A percentile compares a stretch with the other conserved stretches of the same genome.
phyloP scores from a whole-genome alignment of 1,140 invertebrate species.

The Neotoxoptera formosana region DNA sequence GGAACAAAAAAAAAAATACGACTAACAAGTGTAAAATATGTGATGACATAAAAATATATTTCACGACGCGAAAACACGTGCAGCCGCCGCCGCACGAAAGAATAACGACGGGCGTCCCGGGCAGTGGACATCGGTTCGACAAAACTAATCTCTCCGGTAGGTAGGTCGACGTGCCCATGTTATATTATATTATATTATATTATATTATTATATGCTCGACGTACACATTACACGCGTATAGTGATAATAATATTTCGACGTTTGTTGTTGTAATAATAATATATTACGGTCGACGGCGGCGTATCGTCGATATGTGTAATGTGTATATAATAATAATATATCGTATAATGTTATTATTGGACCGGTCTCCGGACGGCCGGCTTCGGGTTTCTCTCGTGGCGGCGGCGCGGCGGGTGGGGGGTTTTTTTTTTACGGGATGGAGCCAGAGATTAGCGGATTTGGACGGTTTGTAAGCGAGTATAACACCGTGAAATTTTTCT shows the following conservation, averaged over 20 bases:
- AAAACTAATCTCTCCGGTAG: not conserved
- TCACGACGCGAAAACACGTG: not conserved
- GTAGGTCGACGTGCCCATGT: not conserved
- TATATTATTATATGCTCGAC: too few relatives aligned
- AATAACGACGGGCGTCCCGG: not conserved
- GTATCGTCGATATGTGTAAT: not conserved
- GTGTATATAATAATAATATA: not conserved
- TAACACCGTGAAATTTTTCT: slow-evolving; percentile 16
- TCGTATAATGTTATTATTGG: not conserved
- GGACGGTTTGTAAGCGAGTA: slow-evolving; percentile 1
- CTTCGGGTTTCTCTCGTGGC: not conserved
- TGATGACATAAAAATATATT: slow-evolving; percentile 18
- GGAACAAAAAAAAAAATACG: not conserved
- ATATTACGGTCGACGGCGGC: not conserved
- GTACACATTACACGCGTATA: not conserved
- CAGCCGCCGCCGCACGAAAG: not conserved
- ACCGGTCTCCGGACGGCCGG: not conserved
- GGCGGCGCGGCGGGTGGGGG: not conserved
- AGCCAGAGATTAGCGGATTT: slow-evolving; percentile 13
- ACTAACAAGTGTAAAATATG: slow-evolving; percentile 17
- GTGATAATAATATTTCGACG: slow-evolving; percentile 1
- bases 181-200: too few relatives aligned
- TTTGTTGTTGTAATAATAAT: not conserved
- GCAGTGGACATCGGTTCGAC: not conserved
- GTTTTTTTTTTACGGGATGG: not conserved